Evolutionary conservation across 2,888 invertebrate species (phyloP).

Genomic region (Cryptophagus acutangulus): DNA sequence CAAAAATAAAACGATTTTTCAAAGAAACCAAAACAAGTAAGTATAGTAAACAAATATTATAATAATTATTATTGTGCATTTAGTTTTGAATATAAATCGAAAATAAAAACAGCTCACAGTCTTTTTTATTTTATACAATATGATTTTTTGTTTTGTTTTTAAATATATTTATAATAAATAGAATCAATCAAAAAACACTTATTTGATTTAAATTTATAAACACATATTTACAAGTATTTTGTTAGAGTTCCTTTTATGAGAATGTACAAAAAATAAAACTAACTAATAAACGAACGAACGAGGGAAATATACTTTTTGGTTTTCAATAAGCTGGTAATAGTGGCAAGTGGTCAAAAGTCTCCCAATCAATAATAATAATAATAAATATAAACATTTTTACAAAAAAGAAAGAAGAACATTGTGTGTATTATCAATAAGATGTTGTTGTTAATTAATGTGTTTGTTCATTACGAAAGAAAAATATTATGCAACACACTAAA

Average conservation of each 20-base stretch:
- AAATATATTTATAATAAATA: too few species aligned
- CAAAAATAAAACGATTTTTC: conserved; percentile 18
- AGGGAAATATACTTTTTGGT: too few species aligned
- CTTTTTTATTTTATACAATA: conserved; percentile 34
- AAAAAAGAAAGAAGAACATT: conserved; percentile 31
- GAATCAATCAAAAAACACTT: conserved; percentile 32
- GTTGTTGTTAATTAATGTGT: conserved; percentile 6
- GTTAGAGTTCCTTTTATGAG: too few species aligned
- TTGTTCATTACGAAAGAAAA: conserved; percentile 27
- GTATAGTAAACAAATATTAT: conserved; percentile 4
- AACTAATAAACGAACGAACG: too few species aligned
- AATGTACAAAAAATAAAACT: conserved; percentile 4
- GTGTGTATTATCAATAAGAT: conserved; percentile 28
- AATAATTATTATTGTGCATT: conserved; percentile 1
- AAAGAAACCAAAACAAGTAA: conserved; percentile 15
- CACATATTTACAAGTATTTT: conserved; percentile 38
- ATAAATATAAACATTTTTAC: conserved; percentile 34
- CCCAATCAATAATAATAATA: too few species aligned
- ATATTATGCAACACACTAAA: conserved; percentile 29
- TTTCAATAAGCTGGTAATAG: too few species aligned
- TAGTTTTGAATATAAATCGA: conserved; percentile 6
- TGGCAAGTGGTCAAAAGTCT: too few species aligned
- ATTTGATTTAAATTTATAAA: conserved; percentile 37
- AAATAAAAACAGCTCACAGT: conserved; percentile 30
- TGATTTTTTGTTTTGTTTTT: conserved; percentile 20